Conservation (phyloP, 1,140 invertebrate species). For the Drosophila melanica region DNA sequence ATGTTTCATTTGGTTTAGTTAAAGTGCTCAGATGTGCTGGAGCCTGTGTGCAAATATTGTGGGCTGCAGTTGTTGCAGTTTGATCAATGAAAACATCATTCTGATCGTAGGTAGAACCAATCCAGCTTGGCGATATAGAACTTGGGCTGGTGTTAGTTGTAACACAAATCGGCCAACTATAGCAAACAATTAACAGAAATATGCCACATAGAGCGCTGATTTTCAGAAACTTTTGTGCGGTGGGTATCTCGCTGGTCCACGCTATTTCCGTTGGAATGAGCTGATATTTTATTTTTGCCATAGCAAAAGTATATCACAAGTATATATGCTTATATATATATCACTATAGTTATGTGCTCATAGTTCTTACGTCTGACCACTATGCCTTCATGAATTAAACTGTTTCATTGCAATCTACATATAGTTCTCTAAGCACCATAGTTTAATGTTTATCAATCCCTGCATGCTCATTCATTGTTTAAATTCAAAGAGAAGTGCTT, state of each 20-base stretch:
- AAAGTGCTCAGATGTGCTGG: not conserved
- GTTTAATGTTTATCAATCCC: not conserved
- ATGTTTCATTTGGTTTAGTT: not conserved
- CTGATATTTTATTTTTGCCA: conserved; percentile 21
- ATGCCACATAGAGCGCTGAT: conserved; percentile 2
- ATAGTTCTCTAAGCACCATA: not conserved
- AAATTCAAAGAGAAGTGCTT: not conserved
- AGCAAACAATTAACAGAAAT: conserved; percentile 23
- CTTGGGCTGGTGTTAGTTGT: too few relatives aligned
- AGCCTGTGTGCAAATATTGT: not conserved
- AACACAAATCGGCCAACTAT: conserved; percentile 1
- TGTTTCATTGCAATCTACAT: conserved; percentile 1
- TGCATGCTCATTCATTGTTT: not conserved
- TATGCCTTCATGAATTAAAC: not conserved
- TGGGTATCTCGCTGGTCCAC: not conserved
- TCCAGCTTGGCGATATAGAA: not conserved
- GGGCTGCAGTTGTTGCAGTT: not conserved
- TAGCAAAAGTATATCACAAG: not conserved
- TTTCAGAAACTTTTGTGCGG: not conserved
- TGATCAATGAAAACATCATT: not conserved
- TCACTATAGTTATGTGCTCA: not conserved
- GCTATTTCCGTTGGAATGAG: conserved; percentile 22
- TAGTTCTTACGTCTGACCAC: not conserved
- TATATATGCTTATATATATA: not conserved
- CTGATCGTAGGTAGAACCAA: not conserved